phyloP scores from a whole-genome alignment of 2,113 vertebrate species.

The Ibidorhyncha struthersii region DNA sequence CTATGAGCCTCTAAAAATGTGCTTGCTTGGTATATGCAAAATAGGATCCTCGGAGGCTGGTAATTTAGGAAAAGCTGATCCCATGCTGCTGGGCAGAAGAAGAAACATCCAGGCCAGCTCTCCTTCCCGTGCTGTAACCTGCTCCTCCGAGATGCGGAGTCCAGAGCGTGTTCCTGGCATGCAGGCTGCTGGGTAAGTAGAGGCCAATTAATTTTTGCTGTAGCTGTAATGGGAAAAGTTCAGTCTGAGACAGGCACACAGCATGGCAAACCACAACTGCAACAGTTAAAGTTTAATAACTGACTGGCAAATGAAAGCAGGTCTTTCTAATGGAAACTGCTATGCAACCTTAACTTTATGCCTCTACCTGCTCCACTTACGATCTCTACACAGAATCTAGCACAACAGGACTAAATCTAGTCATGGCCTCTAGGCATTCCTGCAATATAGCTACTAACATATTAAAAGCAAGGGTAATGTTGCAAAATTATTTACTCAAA shows the following conservation, averaged over 20 bases:
- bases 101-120: background rate
- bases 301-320: conserved; percentile 15
- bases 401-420: conserved; percentile 28
- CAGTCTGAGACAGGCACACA: background rate
- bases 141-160: background rate
- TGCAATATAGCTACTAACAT: background rate
- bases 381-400: background rate
- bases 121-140: background rate
- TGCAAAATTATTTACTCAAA: background rate
- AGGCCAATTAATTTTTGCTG: background rate
- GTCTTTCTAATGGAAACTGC: conserved; percentile 35
- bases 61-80: background rate
- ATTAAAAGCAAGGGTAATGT: background rate
- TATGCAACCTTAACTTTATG: conserved; percentile 46
- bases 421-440: conserved; percentile 5
- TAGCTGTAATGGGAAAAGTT: background rate
- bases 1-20: background rate
- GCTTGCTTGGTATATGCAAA: background rate
- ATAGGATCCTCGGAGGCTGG: background rate
- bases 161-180: background rate
- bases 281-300: conserved; percentile 28
- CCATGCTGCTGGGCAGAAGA: background rate
- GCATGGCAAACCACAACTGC: background rate
- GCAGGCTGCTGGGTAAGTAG: background rate
- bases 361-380: conserved; percentile 48